Conservation (phyloP, 2,888 invertebrate species). For the Drosophila rubida region DNA sequence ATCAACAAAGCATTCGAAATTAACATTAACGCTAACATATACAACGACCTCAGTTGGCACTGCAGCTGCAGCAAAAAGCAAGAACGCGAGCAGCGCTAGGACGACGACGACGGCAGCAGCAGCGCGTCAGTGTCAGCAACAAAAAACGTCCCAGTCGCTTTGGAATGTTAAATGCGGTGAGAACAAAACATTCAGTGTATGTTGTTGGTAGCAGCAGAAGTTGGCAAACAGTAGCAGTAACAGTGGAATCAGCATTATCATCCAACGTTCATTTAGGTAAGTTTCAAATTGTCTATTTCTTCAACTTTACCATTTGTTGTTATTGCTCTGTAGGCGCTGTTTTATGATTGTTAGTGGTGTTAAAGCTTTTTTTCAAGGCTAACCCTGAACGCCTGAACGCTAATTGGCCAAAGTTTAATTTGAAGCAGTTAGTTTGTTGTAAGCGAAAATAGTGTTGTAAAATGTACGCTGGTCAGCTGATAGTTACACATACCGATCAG, state of each 20-base stretch:
- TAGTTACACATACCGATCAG: conserved; percentile 52
- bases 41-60: conserved; percentile 27
- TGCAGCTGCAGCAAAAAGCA: conserved; percentile 29
- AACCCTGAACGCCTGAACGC: conserved; percentile 33
- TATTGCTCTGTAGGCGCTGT: conserved; percentile 4
- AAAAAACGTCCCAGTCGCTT: conserved; percentile 72
- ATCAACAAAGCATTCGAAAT: conserved; percentile 24
- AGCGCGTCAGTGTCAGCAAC: conserved; percentile 34
- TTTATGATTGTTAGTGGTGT: not conserved
- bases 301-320: not conserved
- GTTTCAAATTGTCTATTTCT: conserved; percentile 23
- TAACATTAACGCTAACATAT: conserved; percentile 11
- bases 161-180: conserved; percentile 85
- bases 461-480: conserved; percentile 60
- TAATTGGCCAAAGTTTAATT: conserved; percentile 48
- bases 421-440: conserved; percentile 54
- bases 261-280: conserved; percentile 76
- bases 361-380: conserved; percentile 48
- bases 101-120: conserved; percentile 42
- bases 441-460: conserved; percentile 58
- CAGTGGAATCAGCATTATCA: conserved; percentile 72
- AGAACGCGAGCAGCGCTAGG: conserved; percentile 30
- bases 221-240: conserved; percentile 70
- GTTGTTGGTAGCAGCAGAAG: conserved; percentile 80
- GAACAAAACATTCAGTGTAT: conserved; percentile 83